Evolutionary conservation across 2,797 vertebrate genomes (phyloP).

Genomic region (Helarctos malayanus): DNA sequence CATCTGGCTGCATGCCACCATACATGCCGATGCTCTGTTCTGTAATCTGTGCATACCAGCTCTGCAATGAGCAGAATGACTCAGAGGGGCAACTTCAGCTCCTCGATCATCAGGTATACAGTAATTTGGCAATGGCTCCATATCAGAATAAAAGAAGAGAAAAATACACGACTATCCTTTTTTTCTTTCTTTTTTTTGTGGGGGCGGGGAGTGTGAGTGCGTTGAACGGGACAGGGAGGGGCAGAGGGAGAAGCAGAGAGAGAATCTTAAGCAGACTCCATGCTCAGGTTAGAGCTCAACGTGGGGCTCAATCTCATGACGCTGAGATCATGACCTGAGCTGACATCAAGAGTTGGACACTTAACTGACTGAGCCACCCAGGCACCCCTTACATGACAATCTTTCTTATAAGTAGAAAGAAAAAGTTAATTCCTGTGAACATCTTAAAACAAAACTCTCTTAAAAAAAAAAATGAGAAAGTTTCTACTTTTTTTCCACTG

Average conservation of each 20-base stretch:
- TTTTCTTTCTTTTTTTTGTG: background rate
- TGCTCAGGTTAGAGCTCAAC: background rate
- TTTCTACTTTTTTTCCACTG: slow-evolving; percentile 78
- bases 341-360: background rate
- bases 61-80: background rate
- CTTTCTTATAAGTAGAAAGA: slow-evolving; percentile 52
- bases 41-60: slow-evolving; percentile 21
- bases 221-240: background rate
- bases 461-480: slow-evolving; percentile 74
- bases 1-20: slow-evolving; percentile 69
- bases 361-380: background rate
- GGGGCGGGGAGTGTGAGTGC: background rate
- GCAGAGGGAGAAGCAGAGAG: background rate
- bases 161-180: background rate
- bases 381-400: background rate
- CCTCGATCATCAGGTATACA: slow-evolving; percentile 11
- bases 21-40: slow-evolving; percentile 51
- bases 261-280: background rate
- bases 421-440: slow-evolving; percentile 76
- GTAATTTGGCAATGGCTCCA: slow-evolving; percentile 64
- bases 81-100: slow-evolving; percentile 20
- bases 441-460: slow-evolving; percentile 76
- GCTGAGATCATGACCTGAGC: background rate
- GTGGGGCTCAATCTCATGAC: background rate
- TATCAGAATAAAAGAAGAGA: slow-evolving; percentile 71